Conservation (phyloP, 2,113 vertebrate species). For the Anarhynchus alexandrinus region DNA sequence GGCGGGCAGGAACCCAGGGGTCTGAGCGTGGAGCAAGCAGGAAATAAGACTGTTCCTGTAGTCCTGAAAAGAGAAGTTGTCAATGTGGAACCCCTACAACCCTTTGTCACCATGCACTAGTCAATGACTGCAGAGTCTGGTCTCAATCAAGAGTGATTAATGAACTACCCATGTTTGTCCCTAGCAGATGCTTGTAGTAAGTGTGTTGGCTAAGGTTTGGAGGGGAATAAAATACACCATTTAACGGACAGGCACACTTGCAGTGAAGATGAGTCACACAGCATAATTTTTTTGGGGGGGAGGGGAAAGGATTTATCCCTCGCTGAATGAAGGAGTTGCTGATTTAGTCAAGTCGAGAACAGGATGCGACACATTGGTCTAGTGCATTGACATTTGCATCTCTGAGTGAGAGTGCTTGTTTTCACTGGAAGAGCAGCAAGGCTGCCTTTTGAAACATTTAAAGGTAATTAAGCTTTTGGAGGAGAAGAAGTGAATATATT, state of each 20-base stretch:
- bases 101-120: neutral
- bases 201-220: neutral
- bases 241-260: neutral
- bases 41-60: neutral
- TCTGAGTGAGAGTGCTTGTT: constrained; percentile 14
- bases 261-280: neutral
- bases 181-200: neutral
- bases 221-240: neutral
- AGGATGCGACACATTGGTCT: neutral
- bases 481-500: neutral
- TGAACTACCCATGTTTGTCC: neutral
- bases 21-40: neutral
- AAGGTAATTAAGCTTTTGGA: constrained; percentile 22
- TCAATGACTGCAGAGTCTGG: neutral
- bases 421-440: constrained; percentile 4
- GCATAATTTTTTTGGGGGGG: neutral
- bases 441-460: constrained; percentile 51
- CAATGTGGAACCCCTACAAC: neutral
- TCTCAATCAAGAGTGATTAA: neutral
- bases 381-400: constrained; percentile 33
- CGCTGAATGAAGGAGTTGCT: neutral
- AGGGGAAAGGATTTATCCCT: neutral
- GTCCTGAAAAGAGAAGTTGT: neutral
- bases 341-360: constrained; percentile 39
- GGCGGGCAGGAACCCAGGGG: neutral